Evolutionary conservation across 2,888 invertebrate species (phyloP).

Genomic region (Xestia c-nigrum): DNA sequence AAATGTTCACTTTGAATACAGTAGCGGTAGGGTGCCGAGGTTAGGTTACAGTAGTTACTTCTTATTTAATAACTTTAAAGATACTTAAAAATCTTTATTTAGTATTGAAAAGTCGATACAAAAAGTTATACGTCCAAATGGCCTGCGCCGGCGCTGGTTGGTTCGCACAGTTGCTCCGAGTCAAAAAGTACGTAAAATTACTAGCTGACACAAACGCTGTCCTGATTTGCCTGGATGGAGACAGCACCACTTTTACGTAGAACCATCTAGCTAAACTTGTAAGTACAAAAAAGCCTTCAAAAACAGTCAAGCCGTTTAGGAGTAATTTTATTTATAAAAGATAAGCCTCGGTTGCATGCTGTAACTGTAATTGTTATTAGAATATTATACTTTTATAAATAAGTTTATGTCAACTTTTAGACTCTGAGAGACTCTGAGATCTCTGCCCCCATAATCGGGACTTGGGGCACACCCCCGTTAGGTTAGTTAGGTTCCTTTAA

Average conservation of each 20-base stretch:
- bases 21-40: too few relatives aligned
- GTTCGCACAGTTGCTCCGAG: background rate
- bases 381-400: too few relatives aligned
- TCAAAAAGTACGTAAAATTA: background rate
- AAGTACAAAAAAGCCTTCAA: background rate
- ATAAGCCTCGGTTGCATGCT: background rate
- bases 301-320: background rate
- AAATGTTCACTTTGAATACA: background rate
- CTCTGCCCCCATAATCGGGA: too few relatives aligned
- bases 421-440: too few relatives aligned
- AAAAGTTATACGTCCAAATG: constrained; percentile 16
- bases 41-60: background rate
- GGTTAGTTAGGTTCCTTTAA: too few relatives aligned
- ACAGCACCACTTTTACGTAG: background rate
- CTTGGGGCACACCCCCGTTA: too few relatives aligned
- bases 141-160: constrained; percentile 47
- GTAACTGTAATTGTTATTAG: background rate
- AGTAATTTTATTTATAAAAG: background rate
- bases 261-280: background rate
- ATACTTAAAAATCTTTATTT: background rate
- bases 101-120: constrained; percentile 7
- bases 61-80: background rate
- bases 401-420: background rate
- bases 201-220: background rate
- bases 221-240: background rate